Percentiles rank a stretch among this genome's conserved stretches.
Evolutionary conservation across 2,113 vertebrate species (phyloP).

Genomic region (Sander vitreus): DNA sequence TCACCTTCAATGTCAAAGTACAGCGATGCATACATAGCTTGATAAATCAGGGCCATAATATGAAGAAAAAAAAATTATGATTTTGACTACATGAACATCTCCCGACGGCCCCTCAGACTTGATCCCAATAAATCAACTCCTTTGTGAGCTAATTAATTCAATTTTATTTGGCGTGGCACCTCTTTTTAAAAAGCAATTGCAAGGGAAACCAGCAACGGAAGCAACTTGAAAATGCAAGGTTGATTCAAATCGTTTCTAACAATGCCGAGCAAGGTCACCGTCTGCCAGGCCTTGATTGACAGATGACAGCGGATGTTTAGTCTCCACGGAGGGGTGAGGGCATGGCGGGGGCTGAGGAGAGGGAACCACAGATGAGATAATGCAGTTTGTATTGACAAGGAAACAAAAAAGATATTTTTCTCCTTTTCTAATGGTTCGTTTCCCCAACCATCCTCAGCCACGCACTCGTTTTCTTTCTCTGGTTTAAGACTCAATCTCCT

Average conservation of each 20-base stretch:
- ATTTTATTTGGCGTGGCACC: constrained; percentile 70
- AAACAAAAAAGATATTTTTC: constrained; percentile 59
- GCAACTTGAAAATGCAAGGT: constrained; percentile 75
- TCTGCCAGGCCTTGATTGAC: constrained; percentile 78
- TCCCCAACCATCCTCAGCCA: constrained; percentile 23
- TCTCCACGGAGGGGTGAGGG: constrained; percentile 33
- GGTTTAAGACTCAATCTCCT: constrained; percentile 70
- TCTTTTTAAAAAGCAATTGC: constrained; percentile 65
- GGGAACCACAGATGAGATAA: constrained; percentile 62
- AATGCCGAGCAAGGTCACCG: constrained; percentile 78
- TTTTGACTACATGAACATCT: constrained; percentile 22
- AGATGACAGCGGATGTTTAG: constrained; percentile 77
- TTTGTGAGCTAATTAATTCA: constrained; percentile 67
- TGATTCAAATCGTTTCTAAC: constrained; percentile 71
- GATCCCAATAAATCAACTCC: constrained; percentile 67
- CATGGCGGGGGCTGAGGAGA: constrained; percentile 19
- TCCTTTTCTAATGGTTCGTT: constrained; percentile 39
- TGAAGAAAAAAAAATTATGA: constrained; percentile 11
- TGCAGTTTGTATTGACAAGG: constrained; percentile 73
- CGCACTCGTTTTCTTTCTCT: constrained; percentile 39
- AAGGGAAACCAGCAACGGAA: constrained; percentile 60
- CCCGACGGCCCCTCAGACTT: neutral
- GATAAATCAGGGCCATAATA: constrained; percentile 14
- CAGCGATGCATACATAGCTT: neutral
- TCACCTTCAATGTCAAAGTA: neutral